Conservation (phyloP, 2,113 vertebrate genomes). For the Hippocampus guttulatus region DNA sequence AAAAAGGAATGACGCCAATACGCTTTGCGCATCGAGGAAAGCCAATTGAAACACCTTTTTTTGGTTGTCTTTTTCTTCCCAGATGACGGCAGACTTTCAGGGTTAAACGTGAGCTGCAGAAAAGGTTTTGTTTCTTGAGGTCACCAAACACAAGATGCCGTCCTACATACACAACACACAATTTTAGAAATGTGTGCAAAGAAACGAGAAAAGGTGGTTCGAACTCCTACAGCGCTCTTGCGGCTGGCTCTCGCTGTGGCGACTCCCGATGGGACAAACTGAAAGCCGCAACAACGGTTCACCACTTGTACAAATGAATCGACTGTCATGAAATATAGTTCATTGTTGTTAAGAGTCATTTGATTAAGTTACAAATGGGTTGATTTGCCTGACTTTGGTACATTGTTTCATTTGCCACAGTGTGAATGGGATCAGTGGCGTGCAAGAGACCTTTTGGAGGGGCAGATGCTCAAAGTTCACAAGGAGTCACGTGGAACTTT, state of each 20-base stretch:
- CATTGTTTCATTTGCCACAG: too few relatives aligned
- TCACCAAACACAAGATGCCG: neutral
- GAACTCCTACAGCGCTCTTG: neutral
- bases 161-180: neutral
- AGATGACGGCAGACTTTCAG: conserved; percentile 1
- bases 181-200: neutral
- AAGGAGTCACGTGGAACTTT: too few relatives aligned
- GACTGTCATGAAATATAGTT: neutral
- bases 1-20: neutral
- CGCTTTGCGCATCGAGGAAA: neutral
- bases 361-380: too few relatives aligned
- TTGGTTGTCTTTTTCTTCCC: neutral
- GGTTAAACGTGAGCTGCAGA: neutral
- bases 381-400: too few relatives aligned
- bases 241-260: neutral
- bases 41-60: neutral
- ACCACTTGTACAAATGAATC: neutral
- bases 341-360: neutral
- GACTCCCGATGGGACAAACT: neutral
- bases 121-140: neutral
- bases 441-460: too few relatives aligned
- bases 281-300: neutral
- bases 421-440: too few relatives aligned
- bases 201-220: neutral
- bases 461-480: too few relatives aligned